Evolutionary conservation across 2,113 vertebrate species (phyloP), one percentile per base, ranked within the genome.

Genomic region (Sphyrna mokarran): DNA sequence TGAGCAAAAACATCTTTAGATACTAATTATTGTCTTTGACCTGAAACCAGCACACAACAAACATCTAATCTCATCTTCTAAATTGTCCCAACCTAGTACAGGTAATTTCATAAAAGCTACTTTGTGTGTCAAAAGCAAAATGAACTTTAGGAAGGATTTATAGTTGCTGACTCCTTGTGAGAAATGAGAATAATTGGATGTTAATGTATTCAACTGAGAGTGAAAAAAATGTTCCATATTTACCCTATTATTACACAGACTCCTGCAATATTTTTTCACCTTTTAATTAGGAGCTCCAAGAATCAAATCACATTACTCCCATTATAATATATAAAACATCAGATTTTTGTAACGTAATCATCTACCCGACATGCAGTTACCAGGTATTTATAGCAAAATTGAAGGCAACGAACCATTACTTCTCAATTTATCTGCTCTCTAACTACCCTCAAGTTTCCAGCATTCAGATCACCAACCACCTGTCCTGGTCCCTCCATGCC

Each of bases 161-260:
- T 22, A 18, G 8, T 3, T 16, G 66, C 22, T 70, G 23, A 40
- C 7, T 70, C n/a, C 16, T 93, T 93, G 29, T n/a, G 63, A 72
- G 22, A 72, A 95, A 48, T 48, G 23, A 37, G 68, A 89, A 89
- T 89, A 89, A 89, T 58, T 89, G 86, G 54, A 70, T 69, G 93
- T 95, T 68, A 95, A 72, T 72, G 40, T 70, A 72, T 72, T 95
- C 68, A 70, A 37, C 33, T 6, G 22, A 29, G 23, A 58, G 26
- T 26, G 37, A n/a, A 95, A 40, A 54, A 94, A 72, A 9, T 90
- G 26, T 61, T 94, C 63, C 43, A 94, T 95, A 70, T 94, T 70
- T 95, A 48, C 54, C 48, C 54, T 26, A n/a, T 70, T 70, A 29
- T 95, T 43, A n/a, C n/a, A 48, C n/a, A 23, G 69, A 29, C 26